These are phyloP conservation scores for Entomyzon cyanotis DNA, from an alignment of 2,113 vertebrate species.

Conservation along the genomic window DNA sequence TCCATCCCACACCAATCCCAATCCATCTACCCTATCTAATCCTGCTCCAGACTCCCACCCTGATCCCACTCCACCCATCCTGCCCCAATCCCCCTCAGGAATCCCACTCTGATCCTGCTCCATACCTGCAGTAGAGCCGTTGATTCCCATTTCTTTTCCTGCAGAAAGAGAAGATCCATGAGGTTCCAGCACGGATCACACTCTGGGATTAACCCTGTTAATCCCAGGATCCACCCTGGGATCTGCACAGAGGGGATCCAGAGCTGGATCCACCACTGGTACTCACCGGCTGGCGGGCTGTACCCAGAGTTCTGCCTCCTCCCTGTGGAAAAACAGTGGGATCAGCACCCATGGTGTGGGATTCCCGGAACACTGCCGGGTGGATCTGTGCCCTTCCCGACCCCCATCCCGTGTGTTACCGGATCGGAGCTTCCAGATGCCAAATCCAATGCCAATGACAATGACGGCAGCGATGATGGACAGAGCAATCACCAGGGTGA, in stretches of 20 bases:
- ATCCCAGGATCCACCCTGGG: neutral
- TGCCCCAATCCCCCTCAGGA: no score
- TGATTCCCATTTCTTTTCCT: no score
- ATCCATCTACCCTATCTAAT: no score
- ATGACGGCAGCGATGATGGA: neutral
- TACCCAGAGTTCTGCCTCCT: neutral
- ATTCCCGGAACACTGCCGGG: neutral
- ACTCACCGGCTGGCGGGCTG: rapidly evolving
- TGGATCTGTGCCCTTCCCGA: neutral
- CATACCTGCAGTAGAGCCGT: no score
- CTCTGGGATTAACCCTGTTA: no score
- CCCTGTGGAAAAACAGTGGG: neutral
- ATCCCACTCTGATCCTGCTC: no score
- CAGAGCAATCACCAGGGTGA: neutral
- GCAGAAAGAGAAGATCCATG: no score
- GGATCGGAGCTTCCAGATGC: rapidly evolving
- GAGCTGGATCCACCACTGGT: neutral
- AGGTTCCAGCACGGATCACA: no score
- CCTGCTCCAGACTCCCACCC: no score
- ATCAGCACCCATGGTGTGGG: rapidly evolving
- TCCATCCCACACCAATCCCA: no score
- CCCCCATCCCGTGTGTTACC: neutral
- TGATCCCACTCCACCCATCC: no score
- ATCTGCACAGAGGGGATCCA: neutral
- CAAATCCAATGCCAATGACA: rapidly evolving